These are phyloP conservation scores for Drosophila nigricruria DNA, from an alignment of 2,888 invertebrate species.

Conservation along the genomic window DNA sequence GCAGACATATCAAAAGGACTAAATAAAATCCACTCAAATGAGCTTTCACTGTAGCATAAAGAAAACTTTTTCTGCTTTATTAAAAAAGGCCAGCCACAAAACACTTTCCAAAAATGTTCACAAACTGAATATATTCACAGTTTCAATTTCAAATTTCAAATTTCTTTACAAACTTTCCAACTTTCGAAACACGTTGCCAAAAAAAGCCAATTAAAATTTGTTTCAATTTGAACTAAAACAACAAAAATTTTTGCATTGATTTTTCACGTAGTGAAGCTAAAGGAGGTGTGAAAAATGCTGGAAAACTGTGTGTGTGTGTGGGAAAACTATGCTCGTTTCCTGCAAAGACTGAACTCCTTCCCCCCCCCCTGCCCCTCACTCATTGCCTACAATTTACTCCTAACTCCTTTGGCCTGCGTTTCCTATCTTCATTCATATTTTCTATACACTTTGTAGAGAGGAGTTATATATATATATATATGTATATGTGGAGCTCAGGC, in stretches of 20 bases:
- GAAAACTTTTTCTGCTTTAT: neutral
- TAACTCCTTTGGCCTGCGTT: slow-evolving; percentile 49
- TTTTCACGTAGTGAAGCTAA: slow-evolving; percentile 54
- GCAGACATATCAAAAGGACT: neutral
- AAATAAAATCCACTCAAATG: neutral
- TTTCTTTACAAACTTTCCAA: slow-evolving; percentile 3
- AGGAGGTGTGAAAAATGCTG: slow-evolving; percentile 49
- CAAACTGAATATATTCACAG: neutral
- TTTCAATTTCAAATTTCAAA: neutral
- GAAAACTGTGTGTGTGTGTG: slow-evolving; percentile 27
- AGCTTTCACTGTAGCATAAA: neutral
- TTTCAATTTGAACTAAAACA: slow-evolving; percentile 25
- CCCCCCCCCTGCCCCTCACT: neutral
- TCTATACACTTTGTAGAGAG: slow-evolving; percentile 79
- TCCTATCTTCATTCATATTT: slow-evolving; percentile 76
- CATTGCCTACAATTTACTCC: slow-evolving; percentile 38
- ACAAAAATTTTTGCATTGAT: slow-evolving; percentile 58
- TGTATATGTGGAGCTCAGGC: slow-evolving; percentile 55
- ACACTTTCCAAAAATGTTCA: neutral
- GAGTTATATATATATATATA: slow-evolving; percentile 43
- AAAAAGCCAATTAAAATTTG: slow-evolving; percentile 53
- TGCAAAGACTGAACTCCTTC: slow-evolving; percentile 17
- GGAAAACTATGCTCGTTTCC: slow-evolving; percentile 45
- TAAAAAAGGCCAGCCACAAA: neutral
- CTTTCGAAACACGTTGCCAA: neutral